These are phyloP conservation scores for Steinernema khuongi DNA, from an alignment of 1,140 invertebrate species.

Conservation along the genomic window DNA sequence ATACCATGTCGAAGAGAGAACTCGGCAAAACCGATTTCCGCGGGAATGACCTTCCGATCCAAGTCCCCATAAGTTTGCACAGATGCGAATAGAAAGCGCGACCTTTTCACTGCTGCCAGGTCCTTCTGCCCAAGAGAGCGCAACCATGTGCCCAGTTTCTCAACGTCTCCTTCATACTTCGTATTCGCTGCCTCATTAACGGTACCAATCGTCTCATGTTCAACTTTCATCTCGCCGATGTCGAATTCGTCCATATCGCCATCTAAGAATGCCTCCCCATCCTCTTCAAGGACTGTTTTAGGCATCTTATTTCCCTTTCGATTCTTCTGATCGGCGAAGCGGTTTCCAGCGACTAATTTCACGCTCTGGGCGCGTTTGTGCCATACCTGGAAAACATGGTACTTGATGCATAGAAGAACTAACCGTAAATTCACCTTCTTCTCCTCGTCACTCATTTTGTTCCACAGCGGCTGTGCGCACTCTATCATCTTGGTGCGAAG, in stretches of 20 bases:
- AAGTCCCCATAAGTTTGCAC: slow-evolving; percentile 35
- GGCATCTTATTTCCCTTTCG: neutral
- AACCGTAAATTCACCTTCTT: too few relatives aligned
- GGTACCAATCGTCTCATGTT: neutral
- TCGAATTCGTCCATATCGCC: neutral
- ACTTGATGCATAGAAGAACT: too few relatives aligned
- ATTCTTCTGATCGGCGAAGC: neutral
- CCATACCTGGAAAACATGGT: slow-evolving; percentile 3
- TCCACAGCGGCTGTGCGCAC: slow-evolving; percentile 2
- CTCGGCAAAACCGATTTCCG: slow-evolving; percentile 30
- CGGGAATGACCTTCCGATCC: slow-evolving; percentile 31
- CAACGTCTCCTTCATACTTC: neutral
- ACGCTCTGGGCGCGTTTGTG: slow-evolving; percentile 4
- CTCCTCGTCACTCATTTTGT: slow-evolving; percentile 2
- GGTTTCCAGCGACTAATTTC: neutral
- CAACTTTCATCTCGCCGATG: neutral
- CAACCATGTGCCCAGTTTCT: neutral
- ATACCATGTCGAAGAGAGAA: slow-evolving; percentile 30
- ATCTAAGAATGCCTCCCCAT: neutral
- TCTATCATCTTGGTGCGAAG: neutral
- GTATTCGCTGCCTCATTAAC: neutral
- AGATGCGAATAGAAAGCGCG: slow-evolving; percentile 31
- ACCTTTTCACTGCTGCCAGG: neutral
- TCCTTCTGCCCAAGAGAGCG: neutral
- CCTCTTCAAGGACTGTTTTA: neutral